A percentile compares a stretch with the other conserved stretches of the same genome.
Evolutionary conservation across 2,797 vertebrate species (phyloP).

Genomic region (Parotocinclus haroldoi): DNA sequence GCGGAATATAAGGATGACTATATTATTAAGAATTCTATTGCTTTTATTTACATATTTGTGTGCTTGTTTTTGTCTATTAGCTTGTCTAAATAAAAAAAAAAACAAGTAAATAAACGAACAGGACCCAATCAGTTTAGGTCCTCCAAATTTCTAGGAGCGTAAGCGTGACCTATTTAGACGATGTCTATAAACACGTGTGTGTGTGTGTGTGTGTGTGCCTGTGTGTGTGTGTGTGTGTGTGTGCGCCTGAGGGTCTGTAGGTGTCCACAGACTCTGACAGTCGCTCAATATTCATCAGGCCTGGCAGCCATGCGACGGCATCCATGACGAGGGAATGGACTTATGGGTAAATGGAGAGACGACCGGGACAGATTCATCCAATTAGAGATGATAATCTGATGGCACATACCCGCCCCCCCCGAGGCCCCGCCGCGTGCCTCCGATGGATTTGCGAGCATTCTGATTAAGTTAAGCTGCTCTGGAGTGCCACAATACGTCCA

Average conservation of each 20-base stretch:
- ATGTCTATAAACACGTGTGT: background rate
- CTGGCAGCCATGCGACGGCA: constrained; percentile 31
- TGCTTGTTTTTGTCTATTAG: too few relatives aligned
- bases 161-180: too few relatives aligned
- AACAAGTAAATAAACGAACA: too few relatives aligned
- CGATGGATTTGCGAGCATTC: constrained; percentile 43
- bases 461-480: constrained; percentile 47
- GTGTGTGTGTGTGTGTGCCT: constrained; percentile 24
- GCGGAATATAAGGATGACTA: too few relatives aligned
- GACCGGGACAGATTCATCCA: constrained; percentile 44
- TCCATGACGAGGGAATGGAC: constrained; percentile 42
- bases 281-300: constrained; percentile 49
- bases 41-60: too few relatives aligned
- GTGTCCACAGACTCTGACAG: constrained; percentile 15
- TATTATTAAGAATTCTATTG: too few relatives aligned
- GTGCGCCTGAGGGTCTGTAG: constrained; percentile 15
- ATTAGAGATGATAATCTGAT: constrained; percentile 55
- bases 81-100: too few relatives aligned
- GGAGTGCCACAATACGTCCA: constrained; percentile 44
- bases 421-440: constrained; percentile 24
- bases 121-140: too few relatives aligned
- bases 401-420: constrained; percentile 27
- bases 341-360: constrained; percentile 47
- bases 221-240: background rate
- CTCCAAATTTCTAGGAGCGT: too few relatives aligned